Base-by-base conservation (phyloP, 2,888 invertebrate genomes). In the Pyrgus malvae region DNA sequence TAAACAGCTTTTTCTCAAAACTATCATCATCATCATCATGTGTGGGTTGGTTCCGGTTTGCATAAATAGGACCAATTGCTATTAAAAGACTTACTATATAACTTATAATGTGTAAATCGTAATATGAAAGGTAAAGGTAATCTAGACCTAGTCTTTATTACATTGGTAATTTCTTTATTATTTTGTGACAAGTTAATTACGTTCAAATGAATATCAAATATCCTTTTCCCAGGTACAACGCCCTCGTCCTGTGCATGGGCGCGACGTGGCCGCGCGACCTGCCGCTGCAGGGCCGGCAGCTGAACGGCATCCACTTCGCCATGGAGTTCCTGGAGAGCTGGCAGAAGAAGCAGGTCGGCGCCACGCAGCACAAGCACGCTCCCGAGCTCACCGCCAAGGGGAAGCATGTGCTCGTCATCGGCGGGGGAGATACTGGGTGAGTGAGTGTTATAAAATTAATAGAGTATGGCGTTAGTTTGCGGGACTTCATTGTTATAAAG, bases 311-410 rank as follows among this genome's bases (percentile, higher is more conserved):
- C 68, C 96, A 99, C 89, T 99, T 96, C 88, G 99, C 99, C 2
- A 99, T 99, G 95, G 97, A 96, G 78, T 99, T 98, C 91, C 92
- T 99, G 53, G 98, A 99, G 84, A 95, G 94, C 56, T 98, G 98
- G 95, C 99, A 99, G 89, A 97, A 98, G 90, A 95, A 96, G 72
- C 98, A 98, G 80, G 92, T 95, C 82, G 97, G 97, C 74, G 60
- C 78, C 82, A 41, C 71, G 2, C 64, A 56, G n/a, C 11, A 46
- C 57, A 59, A 23, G 50, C 55, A 55, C 8, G 44, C 55, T n/a
- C 58, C 55, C 29, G 60, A 87, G 29, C 92, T 98, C 21, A 93
- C 93, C 57, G 99, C 99, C 9, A 95, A 97, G 78, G 98, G 96
- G 74, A 99, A 98, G 82, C 92, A 98, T 76, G 98, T 99, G 11